Evolutionary conservation across 2,888 invertebrate genomes (phyloP).

Genomic region (Cybosia mesomella): DNA sequence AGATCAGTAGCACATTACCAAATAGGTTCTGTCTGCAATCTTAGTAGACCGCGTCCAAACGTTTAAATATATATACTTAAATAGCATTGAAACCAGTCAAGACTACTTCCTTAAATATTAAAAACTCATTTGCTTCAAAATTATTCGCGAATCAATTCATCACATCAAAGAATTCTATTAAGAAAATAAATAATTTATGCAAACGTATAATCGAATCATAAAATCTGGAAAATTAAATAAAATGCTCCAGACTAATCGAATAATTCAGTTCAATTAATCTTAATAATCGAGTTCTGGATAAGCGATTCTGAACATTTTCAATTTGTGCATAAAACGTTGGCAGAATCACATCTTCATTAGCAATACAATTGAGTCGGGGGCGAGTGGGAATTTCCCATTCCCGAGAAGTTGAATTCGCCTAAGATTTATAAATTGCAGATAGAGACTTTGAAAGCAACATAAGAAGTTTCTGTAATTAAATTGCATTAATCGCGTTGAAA

Average conservation of each 20-base stretch:
- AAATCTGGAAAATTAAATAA: conserved; percentile 46
- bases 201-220: conserved; percentile 37
- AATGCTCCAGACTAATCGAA: conserved; percentile 50
- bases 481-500: conserved; percentile 49
- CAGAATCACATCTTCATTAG: conserved; percentile 73
- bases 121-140: conserved; percentile 13
- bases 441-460: conserved; percentile 43
- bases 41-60: too few species aligned
- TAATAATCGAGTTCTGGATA: conserved; percentile 52
- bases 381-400: conserved; percentile 66
- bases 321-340: conserved; percentile 67
- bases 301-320: conserved; percentile 66
- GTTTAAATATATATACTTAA: neutral
- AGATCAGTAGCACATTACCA: too few species aligned
- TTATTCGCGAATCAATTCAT: conserved; percentile 15
- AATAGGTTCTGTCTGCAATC: too few species aligned
- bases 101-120: conserved; percentile 2
- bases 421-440: conserved; percentile 51
- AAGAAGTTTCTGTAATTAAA: conserved; percentile 46
- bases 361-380: conserved; percentile 68
- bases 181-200: conserved; percentile 34
- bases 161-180: conserved; percentile 23
- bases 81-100: too few species aligned
- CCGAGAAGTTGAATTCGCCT: conserved; percentile 56
- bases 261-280: conserved; percentile 59